Evolutionary conservation across 2,888 invertebrate species (phyloP).

Genomic region (Xestoiulus laeticollis): DNA sequence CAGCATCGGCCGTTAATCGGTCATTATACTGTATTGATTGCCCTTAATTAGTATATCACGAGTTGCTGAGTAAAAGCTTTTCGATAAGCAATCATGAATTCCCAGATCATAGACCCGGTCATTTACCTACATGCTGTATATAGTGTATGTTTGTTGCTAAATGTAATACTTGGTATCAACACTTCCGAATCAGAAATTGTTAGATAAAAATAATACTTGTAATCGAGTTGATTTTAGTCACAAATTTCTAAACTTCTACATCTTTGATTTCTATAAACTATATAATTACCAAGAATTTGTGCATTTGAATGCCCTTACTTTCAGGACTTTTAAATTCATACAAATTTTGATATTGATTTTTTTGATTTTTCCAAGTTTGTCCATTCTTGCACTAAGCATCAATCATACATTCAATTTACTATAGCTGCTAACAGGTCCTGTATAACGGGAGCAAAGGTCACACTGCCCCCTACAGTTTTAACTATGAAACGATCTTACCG

Average conservation of each 20-base stretch:
- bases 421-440: not conserved
- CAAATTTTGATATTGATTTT: not conserved
- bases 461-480: not conserved
- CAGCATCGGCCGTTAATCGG: not conserved
- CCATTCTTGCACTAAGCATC: not conserved
- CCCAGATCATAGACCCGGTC: not conserved
- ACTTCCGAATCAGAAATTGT: no score
- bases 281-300: no score
- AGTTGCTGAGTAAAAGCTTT: not conserved
- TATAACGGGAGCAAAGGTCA: not conserved
- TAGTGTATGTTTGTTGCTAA: not conserved
- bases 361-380: not conserved
- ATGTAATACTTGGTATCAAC: no score
- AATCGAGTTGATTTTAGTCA: no score
- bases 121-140: not conserved
- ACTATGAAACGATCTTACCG: not conserved
- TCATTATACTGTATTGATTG: not conserved
- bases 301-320: no score
- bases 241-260: no score
- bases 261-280: no score
- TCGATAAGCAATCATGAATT: not conserved
- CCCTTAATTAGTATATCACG: not conserved
- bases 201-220: no score
- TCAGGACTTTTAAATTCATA: not conserved
- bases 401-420: not conserved